Conservation (phyloP, 2,113 vertebrate genomes). For the Chloroceryle aenea region DNA sequence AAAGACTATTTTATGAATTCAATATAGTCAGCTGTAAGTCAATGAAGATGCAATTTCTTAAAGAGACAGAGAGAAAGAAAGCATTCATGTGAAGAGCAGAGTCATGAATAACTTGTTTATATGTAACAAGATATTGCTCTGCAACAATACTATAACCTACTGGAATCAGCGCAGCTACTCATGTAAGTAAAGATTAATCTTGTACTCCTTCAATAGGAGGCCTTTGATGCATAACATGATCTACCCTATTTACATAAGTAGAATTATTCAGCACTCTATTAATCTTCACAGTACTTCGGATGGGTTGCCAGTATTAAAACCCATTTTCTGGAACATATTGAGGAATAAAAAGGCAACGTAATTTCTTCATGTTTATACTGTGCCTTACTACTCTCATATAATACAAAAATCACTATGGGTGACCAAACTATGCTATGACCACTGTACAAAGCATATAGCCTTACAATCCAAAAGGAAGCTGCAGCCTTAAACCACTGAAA, state of each 20-base stretch:
- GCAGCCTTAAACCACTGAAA: not conserved
- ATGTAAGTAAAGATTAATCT: not conserved
- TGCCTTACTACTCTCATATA: not conserved
- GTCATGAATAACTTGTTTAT: not conserved
- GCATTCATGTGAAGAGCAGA: not conserved
- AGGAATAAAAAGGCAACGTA: not conserved
- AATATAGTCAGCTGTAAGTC: slow-evolving; percentile 20
- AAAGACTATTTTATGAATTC: slow-evolving; percentile 45
- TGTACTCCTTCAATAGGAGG: not conserved
- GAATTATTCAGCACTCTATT: not conserved
- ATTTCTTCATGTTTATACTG: not conserved
- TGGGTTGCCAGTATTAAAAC: not conserved
- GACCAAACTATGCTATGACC: not conserved
- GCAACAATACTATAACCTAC: not conserved
- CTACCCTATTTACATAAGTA: not conserved
- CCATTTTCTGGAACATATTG: not conserved
- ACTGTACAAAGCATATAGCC: not conserved
- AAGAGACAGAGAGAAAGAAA: slow-evolving; percentile 19
- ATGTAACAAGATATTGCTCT: not conserved
- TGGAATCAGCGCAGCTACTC: not conserved
- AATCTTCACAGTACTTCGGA: slow-evolving; percentile 15
- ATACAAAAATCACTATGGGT: not conserved
- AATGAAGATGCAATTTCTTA: slow-evolving; percentile 46
- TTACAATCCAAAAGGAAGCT: not conserved
- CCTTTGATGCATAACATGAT: not conserved